Conservation (phyloP, 2,797 vertebrate species). For the Micromesistius poutassou region DNA sequence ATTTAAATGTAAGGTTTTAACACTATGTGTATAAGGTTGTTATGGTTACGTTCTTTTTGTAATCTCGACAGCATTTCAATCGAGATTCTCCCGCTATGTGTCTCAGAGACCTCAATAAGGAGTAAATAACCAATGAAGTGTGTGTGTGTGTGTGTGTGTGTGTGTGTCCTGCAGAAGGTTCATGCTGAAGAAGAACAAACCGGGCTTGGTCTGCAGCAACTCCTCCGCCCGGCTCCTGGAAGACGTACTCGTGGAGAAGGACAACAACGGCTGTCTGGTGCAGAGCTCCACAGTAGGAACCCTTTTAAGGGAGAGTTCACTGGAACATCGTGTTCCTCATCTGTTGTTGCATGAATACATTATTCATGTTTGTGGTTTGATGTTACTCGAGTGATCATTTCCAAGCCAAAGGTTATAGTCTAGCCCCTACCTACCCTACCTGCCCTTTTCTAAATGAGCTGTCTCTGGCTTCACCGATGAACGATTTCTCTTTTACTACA, state of each 20-base stretch:
- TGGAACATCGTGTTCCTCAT: too few species aligned
- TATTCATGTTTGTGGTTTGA: neutral
- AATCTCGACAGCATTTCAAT: neutral
- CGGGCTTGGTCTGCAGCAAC: constrained; percentile 81
- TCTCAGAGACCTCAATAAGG: constrained; percentile 12
- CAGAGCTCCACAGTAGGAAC: constrained; percentile 82
- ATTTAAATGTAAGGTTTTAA: neutral
- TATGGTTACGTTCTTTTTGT: neutral
- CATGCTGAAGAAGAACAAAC: constrained; percentile 87
- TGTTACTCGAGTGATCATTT: neutral
- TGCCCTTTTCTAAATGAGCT: neutral
- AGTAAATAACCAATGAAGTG: neutral
- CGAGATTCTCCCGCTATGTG: neutral
- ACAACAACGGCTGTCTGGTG: constrained; percentile 81
- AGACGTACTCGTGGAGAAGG: constrained; percentile 88
- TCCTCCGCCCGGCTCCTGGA: constrained; percentile 89
- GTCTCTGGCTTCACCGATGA: neutral
- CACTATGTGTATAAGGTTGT: too few species aligned
- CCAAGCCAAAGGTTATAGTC: neutral
- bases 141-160: too few species aligned
- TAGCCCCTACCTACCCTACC: neutral
- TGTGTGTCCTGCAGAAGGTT: constrained; percentile 72
- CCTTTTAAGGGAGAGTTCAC: neutral
- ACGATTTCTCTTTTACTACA: neutral
- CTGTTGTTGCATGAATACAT: too few species aligned